Base-by-base conservation (phyloP, 2,888 invertebrate genomes). In the Hypsopygia costalis region DNA sequence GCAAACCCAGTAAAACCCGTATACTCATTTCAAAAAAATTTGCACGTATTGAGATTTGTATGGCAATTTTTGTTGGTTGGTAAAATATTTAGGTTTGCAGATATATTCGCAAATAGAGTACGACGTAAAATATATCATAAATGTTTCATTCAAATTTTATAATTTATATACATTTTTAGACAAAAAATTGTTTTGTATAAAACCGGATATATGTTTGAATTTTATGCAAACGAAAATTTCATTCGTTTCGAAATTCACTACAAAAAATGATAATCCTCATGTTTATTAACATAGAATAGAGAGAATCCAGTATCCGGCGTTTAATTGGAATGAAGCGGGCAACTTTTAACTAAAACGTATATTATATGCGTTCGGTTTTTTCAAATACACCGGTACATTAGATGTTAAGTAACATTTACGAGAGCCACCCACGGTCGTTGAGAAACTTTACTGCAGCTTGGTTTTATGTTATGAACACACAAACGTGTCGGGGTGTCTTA, bases 391-490 rank as follows among this genome's bases (percentile, higher is more conserved):
- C 55, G 51, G 57, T 62, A 63, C 62, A 70, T 69, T 56, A 61
- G 67, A 69, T 69, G 61, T 65, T 71, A 70, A 71, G 62, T 67
- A 81, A 75, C 76, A 78, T 81, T 82, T 77, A 79, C 69, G 71
- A 77, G 72, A 64, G 61, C 53, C 59, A 62, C 60, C 56, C 52
- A 50, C 49, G 62, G 61, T 59, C 68, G 69, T 72, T 69, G 63
- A 66, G 62, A 62, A 69, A 74, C 61, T 85, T 81, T 83, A 85
- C 76, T 77, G 67, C 75, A 70, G 62, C 70, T 56, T 66, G 65
- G 76, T 79, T 85, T 83, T 80, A 81, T 81, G 83, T 81, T 82
- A 82, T 80, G 78, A 83, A 80, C 81, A 73, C 61, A 73, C 73
- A 71, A 70, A 79, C 73, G 75, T 75, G 75, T 69, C 55, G 62